Evolutionary conservation across 2,888 invertebrate genomes (phyloP), one percentile per base, ranked within the genome.

Genomic region (Abrostola triplasia): DNA sequence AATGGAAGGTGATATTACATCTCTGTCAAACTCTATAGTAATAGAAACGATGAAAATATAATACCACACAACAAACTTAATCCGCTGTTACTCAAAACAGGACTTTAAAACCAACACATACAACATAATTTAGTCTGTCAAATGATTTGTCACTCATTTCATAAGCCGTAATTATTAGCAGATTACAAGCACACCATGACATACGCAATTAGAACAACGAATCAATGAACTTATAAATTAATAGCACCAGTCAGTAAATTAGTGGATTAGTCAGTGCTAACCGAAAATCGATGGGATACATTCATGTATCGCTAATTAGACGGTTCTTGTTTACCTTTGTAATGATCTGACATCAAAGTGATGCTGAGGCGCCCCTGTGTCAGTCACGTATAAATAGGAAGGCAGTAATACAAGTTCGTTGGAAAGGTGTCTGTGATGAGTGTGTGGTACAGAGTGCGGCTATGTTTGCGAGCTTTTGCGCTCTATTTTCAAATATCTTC

Each of bases 281-380:
- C 82, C 80, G 80, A 87, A 86, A 88, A 86, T 88, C 84, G 78
- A 84, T 84, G 79, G 79, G 85, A 88, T 88, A 88, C 85, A 85
- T 85, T 88, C 87, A 83, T 84, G 79, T 87, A 81, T 87, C 84
- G 79, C 88, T 91, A 93, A 92, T 93, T 92, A 92, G 89, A 80
- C 76, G 82, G 69, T 72, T 82, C 82, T 85, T 90, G 89, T 91
- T 90, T 89, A 89, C 86, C 87, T 89, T 88, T 86, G 81, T 86
- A 87, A 88, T 88, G 86, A 88, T 89, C 83, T 78, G 76, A 89
- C 88, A 89, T 91, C 88, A 90, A 91, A 91, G 89, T 80, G 79
- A 78, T 77, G 71, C 75, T 67, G 44, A 64, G 64, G 76, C 71
- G 69, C 70, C 61, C 77, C 77, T 36, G 13, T 79, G 13, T 79